Evolutionary conservation across 2,888 invertebrate species (phyloP), one percentile per base, ranked within the genome.

Genomic region (Notodonta dromedarius): DNA sequence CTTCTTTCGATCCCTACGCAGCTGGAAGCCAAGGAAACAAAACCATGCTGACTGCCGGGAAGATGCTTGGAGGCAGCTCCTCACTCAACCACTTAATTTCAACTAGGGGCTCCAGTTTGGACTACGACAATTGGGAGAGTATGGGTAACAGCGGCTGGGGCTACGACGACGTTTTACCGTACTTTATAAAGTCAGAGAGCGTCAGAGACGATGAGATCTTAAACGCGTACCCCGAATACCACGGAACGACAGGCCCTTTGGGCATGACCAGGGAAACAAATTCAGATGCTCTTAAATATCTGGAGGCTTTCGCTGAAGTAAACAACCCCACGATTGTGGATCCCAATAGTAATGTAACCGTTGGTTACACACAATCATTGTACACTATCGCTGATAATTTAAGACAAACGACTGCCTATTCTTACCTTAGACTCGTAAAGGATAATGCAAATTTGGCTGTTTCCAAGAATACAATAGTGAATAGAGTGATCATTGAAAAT

Each of bases 341-440:
- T 50, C 44, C 70, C 8, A 76, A 76, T 51, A 61, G 66, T 11
- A 35, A 64, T 9, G 32, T 6, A 4, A 2, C 14, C 39, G 32
- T 58, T 7, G 76, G 76, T 5, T 73, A 63, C n/a, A 53, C 70
- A 32, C 58, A 67, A 46, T 66, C 72, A 3, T 57, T 55, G 16
- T 56, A 55, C 2, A 61, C 53, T 7, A 59, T 74, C 51, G 63
- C 50, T 14, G 16, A 59, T 0, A 39, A 14, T 4, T 5, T 61
- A 24, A 59, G 76, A 6, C 76, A 76, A 44, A 61, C 71, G 12
- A 57, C 69, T 11, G 62, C 62, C 16, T 56, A 59, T 32, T 39
- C 60, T 8, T 76, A 73, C 48, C 40, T 76, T 0, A 59, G 35
- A 35, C n/a, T 13, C 9, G 54, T 66, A 4, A 62, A 61, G 60